Conservation (phyloP, 1,140 invertebrate genomes). For the Trachymyrmex cornetzi region DNA sequence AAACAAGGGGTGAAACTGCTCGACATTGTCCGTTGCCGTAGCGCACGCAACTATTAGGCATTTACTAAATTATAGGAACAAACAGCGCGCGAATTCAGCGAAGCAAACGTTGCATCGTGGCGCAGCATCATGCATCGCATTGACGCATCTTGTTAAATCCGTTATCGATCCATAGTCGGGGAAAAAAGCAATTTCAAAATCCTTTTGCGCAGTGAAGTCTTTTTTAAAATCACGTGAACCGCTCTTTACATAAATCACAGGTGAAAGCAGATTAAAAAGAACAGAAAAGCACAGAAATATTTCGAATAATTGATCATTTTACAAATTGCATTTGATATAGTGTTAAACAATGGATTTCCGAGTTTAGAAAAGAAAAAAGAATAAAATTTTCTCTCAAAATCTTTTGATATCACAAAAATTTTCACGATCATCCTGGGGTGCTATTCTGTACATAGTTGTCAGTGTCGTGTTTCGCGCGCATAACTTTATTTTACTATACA, state of each 20-base stretch:
- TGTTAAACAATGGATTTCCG: neutral
- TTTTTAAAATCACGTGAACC: neutral
- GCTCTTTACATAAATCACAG: neutral
- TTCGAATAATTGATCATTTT: neutral
- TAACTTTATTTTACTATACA: too few relatives aligned
- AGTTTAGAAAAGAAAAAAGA: neutral
- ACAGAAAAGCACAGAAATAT: neutral
- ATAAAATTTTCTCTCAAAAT: neutral
- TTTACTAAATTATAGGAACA: constrained; percentile 56
- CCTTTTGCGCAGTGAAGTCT: neutral
- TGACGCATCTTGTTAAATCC: constrained; percentile 14
- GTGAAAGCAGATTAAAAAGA: neutral
- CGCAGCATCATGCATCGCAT: neutral
- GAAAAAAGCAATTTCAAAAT: constrained; percentile 33
- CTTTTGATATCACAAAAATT: neutral
- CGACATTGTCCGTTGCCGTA: neutral
- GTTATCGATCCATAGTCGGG: neutral
- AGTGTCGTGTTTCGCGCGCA: too few relatives aligned
- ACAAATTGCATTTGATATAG: neutral
- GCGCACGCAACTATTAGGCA: constrained; percentile 18
- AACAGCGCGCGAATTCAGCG: constrained; percentile 23
- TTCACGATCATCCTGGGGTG: too few relatives aligned
- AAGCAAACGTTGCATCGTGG: constrained; percentile 23
- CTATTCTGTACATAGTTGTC: too few relatives aligned
- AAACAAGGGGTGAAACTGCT: constrained; percentile 34